Evolutionary conservation across 2,888 invertebrate genomes (phyloP).

Genomic region (Tigriopus californicus): DNA sequence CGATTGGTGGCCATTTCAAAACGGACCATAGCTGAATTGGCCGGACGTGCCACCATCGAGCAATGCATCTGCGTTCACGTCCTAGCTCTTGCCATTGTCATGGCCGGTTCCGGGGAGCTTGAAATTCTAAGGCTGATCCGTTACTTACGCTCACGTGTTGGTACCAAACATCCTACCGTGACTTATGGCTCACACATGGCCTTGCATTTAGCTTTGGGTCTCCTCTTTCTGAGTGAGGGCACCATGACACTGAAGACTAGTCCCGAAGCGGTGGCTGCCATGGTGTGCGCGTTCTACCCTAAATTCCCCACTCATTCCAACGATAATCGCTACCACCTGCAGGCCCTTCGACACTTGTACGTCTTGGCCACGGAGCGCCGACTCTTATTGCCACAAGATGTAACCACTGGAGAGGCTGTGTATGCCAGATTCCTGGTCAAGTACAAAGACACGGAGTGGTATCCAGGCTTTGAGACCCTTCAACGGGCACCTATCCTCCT

Average conservation of each 20-base stretch:
- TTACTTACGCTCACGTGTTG: conserved; percentile 59
- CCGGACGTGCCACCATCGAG: conserved; percentile 75
- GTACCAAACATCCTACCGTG: conserved; percentile 29
- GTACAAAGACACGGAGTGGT: background rate
- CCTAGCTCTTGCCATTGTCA: conserved; percentile 62
- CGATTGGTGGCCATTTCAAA: conserved; percentile 27
- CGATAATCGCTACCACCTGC: conserved; percentile 93
- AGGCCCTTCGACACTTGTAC: conserved; percentile 89
- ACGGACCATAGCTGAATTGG: conserved; percentile 59
- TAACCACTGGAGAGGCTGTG: background rate
- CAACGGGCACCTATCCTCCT: background rate
- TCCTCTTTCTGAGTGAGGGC: conserved; percentile 84
- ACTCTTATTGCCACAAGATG: conserved; percentile 34
- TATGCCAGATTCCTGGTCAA: background rate
- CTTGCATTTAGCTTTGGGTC: conserved; percentile 81
- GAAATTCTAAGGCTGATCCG: conserved; percentile 60
- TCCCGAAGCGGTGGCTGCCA: conserved; percentile 65
- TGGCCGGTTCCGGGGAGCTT: conserved; percentile 83
- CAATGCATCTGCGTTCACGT: conserved; percentile 66
- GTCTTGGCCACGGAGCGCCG: conserved; percentile 82
- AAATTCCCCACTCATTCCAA: conserved; percentile 90
- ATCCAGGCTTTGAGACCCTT: background rate
- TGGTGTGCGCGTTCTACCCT: conserved; percentile 85
- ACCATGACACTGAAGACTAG: conserved; percentile 62
- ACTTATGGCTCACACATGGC: conserved; percentile 76